Base-by-base conservation (phyloP, 2,113 vertebrate species). In the Scytalopus superciliaris region DNA sequence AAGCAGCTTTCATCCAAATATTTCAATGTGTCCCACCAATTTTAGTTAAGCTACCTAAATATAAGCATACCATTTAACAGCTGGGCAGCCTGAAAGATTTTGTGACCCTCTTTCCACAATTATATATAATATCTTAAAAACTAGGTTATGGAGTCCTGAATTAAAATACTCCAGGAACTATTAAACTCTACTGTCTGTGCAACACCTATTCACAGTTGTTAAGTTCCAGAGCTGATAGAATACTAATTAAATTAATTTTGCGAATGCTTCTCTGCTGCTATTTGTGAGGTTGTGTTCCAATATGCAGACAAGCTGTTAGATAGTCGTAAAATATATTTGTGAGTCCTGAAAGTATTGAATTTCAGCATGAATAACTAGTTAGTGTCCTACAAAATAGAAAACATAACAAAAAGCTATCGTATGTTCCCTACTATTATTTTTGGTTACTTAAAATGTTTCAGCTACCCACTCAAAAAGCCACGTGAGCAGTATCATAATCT, bases 341-440 rank as follows among this genome's bases (percentile, higher is more conserved):
- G 67, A 94, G 64, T 94, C 4, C 21, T 91, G 84, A 87, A 96
- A 97, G 87, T 74, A 94, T 93, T 90, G 82, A 95, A 94, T 96
- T 94, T 93, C 82, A 6, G 84, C 75, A 93, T 91, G 92, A 96
- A 90, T 94, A 94, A 88, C 90, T 92, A 85, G 91, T 72, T 95
- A 64, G 75, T 56, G 75, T 93, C 87, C 90, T 95, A 92, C 3
- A 6, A 69, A 96, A 96, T 70, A 88, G 81, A 90, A 96, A 90
- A 93, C 70, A 85, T 87, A 96, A 96, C 89, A 95, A 95, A 96
- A 94, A 93, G 50, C 81, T 94, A 85, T 96, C 92, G 60, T 89
- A 94, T 96, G 93, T 92, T 95, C 75, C 28, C 68, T 94, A 93
- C 94, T 95, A 96, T 94, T 95, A 96, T 97, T 97, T 96, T 96